phyloP scores from a whole-genome alignment of 2,113 vertebrate species.

The Psittacara wagleri region DNA sequence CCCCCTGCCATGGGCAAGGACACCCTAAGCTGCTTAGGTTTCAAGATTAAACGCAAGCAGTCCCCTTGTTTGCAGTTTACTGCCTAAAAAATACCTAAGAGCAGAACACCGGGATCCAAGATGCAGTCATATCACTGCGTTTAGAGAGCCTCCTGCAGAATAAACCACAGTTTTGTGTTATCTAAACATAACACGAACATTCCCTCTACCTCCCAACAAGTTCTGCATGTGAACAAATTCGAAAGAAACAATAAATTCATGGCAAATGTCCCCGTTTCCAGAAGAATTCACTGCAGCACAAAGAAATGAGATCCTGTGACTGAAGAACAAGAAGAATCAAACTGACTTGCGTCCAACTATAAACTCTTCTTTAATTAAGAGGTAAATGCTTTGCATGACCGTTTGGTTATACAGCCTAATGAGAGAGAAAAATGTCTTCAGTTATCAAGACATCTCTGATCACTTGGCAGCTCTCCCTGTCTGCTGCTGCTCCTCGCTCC shows the following conservation, averaged over 20 bases:
- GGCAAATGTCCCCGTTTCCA: neutral
- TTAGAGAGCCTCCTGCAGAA: neutral
- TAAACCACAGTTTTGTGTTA: neutral
- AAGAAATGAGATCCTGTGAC: neutral
- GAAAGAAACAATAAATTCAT: neutral
- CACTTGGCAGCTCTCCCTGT: neutral
- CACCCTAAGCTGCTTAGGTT: neutral
- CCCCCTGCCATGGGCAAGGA: neutral
- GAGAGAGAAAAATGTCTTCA: neutral
- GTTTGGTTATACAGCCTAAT: neutral
- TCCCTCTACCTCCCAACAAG: too few species aligned
- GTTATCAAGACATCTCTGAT: neutral
- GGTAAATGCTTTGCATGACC: neutral
- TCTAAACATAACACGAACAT: neutral
- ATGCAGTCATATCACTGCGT: accelerated
- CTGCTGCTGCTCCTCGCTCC: neutral
- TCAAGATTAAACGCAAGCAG: neutral
- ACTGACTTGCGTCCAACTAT: accelerated
- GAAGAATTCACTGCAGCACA: neutral
- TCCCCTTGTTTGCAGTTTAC: neutral
- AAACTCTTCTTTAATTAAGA: neutral
- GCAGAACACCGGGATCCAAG: neutral
- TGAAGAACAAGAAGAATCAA: neutral
- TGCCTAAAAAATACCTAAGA: neutral
- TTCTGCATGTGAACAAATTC: neutral